A percentile compares a stretch with the other conserved stretches of the same genome.
Conservation (phyloP, 2,797 vertebrate genomes). For the Erethizon dorsatum region DNA sequence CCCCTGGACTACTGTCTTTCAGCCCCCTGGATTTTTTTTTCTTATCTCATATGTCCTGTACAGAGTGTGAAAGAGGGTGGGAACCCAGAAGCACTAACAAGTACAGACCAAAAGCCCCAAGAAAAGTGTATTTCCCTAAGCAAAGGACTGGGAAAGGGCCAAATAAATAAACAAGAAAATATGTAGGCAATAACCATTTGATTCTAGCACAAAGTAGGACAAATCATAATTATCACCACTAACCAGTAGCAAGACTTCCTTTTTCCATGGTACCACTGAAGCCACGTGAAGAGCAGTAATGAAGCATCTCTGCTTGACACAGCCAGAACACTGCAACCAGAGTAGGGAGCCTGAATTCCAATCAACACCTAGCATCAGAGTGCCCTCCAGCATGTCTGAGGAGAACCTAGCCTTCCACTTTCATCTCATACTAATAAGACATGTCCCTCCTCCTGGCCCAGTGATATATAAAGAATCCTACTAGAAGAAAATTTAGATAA, state of each 20-base stretch:
- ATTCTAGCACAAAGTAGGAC: background rate
- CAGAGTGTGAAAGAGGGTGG: background rate
- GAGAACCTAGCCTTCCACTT: background rate
- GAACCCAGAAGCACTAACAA: background rate
- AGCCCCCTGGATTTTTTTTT: background rate
- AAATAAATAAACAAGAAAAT: background rate
- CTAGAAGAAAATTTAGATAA: background rate
- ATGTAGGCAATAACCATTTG: background rate
- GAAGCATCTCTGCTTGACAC: background rate
- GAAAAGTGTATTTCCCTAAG: background rate
- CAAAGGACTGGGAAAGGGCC: background rate
- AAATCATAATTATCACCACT: background rate
- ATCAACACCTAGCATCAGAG: background rate
- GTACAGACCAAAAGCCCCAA: background rate
- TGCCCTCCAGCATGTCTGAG: background rate
- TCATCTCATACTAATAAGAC: background rate
- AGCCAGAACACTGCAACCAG: background rate
- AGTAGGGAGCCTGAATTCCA: accelerated
- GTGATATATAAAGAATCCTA: background rate
- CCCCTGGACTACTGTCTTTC: background rate
- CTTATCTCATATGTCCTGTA: background rate
- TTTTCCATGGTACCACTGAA: background rate
- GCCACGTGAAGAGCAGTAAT: accelerated
- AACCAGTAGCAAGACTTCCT: accelerated
- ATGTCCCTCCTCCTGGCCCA: background rate